Conservation (phyloP, 2,113 vertebrate genomes). For the Corythaeola cristata region DNA sequence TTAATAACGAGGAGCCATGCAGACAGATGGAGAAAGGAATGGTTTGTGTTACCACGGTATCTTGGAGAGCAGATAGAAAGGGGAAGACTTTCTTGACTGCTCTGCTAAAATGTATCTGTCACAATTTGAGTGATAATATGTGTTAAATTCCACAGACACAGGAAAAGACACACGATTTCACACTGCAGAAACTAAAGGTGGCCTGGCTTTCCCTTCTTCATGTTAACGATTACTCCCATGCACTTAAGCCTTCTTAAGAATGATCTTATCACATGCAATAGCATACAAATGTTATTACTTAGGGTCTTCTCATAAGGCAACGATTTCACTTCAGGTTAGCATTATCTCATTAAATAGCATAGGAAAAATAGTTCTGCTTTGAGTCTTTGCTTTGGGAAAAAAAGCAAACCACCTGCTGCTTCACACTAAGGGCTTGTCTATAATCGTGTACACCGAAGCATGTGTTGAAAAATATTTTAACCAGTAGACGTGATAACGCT, state of each 20-base stretch:
- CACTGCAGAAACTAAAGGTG: neutral
- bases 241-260: neutral
- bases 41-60: neutral
- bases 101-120: neutral
- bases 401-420: neutral
- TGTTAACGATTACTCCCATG: neutral
- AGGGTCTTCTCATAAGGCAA: neutral
- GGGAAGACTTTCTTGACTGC: neutral
- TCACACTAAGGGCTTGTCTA: neutral
- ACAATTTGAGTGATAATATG: neutral
- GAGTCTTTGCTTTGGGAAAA: neutral
- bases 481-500: neutral
- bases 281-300: neutral
- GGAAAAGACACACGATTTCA: conserved; percentile 1
- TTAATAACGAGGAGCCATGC: conserved; percentile 25
- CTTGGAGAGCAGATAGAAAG: conserved; percentile 31
- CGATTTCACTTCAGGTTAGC: neutral
- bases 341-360: neutral
- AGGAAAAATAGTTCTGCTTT: neutral
- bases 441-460: neutral
- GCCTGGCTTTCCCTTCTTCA: neutral
- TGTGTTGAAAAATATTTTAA: neutral
- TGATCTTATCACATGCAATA: neutral
- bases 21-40: conserved; percentile 40
- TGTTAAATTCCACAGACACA: conserved; percentile 25